A percentile compares a stretch with the other conserved stretches of the same genome.
Evolutionary conservation across 2,888 invertebrate genomes (phyloP).

Genomic region (Lasioglossum morio): DNA sequence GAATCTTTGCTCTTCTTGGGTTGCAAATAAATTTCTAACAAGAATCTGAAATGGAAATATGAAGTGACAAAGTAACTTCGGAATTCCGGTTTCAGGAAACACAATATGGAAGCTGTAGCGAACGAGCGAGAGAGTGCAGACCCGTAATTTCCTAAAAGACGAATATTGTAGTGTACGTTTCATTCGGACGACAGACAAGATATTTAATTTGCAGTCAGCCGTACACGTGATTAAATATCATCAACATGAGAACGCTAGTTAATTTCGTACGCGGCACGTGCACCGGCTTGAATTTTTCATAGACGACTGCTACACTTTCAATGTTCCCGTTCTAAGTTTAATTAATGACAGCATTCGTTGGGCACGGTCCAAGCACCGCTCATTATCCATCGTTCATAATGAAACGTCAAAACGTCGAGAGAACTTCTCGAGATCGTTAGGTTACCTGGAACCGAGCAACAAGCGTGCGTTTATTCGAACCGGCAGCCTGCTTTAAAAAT

Average conservation of each 20-base stretch:
- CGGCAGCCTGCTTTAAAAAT: slow-evolving; percentile 26
- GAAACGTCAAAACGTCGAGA: slow-evolving; percentile 37
- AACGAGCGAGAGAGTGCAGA: background rate
- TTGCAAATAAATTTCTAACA: background rate
- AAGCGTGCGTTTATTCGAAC: slow-evolving; percentile 12
- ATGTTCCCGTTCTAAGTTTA: slow-evolving; percentile 18
- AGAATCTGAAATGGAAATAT: background rate
- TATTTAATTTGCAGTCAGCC: background rate
- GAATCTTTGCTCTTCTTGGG: background rate
- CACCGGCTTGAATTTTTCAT: background rate
- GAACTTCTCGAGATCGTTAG: slow-evolving; percentile 28
- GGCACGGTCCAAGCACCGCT: background rate
- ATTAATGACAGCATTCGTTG: slow-evolving; percentile 29
- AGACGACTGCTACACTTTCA: background rate
- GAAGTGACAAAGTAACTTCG: background rate
- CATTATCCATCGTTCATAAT: slow-evolving; percentile 23
- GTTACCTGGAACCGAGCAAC: background rate
- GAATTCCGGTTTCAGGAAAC: background rate
- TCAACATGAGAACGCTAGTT: background rate
- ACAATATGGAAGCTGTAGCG: background rate
- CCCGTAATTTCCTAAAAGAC: background rate
- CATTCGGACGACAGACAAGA: background rate
- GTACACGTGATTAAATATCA: background rate
- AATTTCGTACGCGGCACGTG: background rate
- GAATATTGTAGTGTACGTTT: background rate